Base-by-base conservation (phyloP, 1,140 invertebrate species). In the Neodiprion virginianus region DNA sequence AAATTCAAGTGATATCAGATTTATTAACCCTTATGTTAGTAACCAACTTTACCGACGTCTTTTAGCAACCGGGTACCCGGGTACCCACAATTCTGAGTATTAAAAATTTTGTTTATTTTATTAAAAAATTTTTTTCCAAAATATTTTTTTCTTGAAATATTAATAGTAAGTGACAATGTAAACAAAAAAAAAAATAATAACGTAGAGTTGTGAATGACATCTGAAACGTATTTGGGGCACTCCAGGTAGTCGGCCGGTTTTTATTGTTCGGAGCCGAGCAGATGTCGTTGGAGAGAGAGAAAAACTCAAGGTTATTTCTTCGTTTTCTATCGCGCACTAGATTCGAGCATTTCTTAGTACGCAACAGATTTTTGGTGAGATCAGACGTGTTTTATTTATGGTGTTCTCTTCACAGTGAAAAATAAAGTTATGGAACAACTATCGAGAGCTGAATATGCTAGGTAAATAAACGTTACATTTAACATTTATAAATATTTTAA, bases 31-130 rank as follows among this genome's bases (percentile, higher is more conserved):
- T 66, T 72, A 66, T 65, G 49, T 72, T 40, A 61, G 47, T 66
- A 66, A n/a, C 8, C 71, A 28, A 61, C 61, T 72, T 72, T 66
- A 72, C 61, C 61, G 49, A 65, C 71, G 53, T 40, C 17, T 23
- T 72, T 66, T 65, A 61, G 71, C 71, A 65, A n/a, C 53, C 71
- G 23, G 50, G 21, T 72, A 47, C 48, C 17, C 48, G 48, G 23
- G 47, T 40, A 50, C 17, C 23, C 23, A 72, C 14, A 12, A 7
- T 21, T 65, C 61, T 23, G 11, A 21, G 48, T 65, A 65, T 72
- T 72, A 14, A 23, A 66, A 53, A 23, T 28, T 50, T 65, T 65
- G 49, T 10, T 21, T 50, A 40, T 72, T 40, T 66, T 65, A 23
- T 11, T 28, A 11, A 61, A 40, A 72, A 61, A 65, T 14, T 50